Percentiles rank a stretch among this genome's conserved stretches.
phyloP scores from a whole-genome alignment of 2,797 vertebrate genomes.

The Caiman crocodilus region DNA sequence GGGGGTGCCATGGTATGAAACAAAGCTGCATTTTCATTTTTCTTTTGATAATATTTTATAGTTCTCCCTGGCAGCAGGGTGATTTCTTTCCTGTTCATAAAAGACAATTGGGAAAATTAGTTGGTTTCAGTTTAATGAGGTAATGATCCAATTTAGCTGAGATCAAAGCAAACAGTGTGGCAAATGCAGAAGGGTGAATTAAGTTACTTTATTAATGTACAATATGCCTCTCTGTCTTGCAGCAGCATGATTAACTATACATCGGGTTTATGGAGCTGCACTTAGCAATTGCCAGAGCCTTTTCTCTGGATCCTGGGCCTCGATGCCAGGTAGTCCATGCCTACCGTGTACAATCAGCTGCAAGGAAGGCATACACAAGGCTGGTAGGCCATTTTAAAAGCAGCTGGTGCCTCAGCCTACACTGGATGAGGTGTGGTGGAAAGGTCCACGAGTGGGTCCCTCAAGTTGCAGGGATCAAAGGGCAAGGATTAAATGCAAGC shows the following conservation, averaged over 20 bases:
- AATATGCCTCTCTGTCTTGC: neutral
- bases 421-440: neutral
- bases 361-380: rapidly evolving
- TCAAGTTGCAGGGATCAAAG: neutral
- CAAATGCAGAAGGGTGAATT: constrained; percentile 43
- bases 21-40: constrained; percentile 47
- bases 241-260: constrained; percentile 39
- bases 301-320: neutral
- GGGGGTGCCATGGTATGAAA: constrained; percentile 21
- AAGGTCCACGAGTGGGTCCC: neutral
- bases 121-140: constrained; percentile 69
- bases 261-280: constrained; percentile 33
- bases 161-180: constrained; percentile 65
- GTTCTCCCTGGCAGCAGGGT: constrained; percentile 41
- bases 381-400: neutral
- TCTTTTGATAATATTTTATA: constrained; percentile 37
- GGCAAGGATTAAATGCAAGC: too few relatives aligned
- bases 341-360: neutral
- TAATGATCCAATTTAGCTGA: constrained; percentile 39
- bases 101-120: constrained; percentile 73
- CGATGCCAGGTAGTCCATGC: neutral
- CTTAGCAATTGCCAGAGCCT: constrained; percentile 34
- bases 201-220: constrained; percentile 57
- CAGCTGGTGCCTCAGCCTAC: neutral
- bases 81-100: constrained; percentile 49